These are phyloP conservation scores for Anticlea derivata DNA, from an alignment of 2,888 invertebrate species.

Conservation along the genomic window DNA sequence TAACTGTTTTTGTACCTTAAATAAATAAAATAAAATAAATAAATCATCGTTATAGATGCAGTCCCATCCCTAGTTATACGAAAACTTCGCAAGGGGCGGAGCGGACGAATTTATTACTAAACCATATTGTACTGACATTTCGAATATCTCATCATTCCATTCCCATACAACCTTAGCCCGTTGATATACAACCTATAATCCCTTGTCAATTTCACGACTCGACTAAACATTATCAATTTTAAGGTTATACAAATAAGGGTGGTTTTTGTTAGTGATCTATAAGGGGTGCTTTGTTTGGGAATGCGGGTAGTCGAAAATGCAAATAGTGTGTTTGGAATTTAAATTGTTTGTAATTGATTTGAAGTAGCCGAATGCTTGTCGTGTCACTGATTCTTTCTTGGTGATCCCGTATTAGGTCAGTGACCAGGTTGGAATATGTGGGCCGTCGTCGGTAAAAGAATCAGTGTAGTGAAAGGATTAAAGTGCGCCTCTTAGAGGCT, in stretches of 20 bases:
- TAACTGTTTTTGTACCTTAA: too few relatives aligned
- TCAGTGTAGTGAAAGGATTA: too few relatives aligned
- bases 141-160: slow-evolving; percentile 35
- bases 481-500: too few relatives aligned
- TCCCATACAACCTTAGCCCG: slow-evolving; percentile 33
- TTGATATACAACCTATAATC: slow-evolving; percentile 38
- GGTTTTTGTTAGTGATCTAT: slow-evolving; percentile 6
- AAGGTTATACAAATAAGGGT: background rate
- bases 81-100: slow-evolving; percentile 55
- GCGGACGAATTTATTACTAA: slow-evolving; percentile 67
- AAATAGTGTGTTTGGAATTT: slow-evolving; percentile 21
- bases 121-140: slow-evolving; percentile 68
- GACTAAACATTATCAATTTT: slow-evolving; percentile 4
- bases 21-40: too few relatives aligned
- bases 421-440: too few relatives aligned
- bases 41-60: too few relatives aligned
- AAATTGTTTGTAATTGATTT: slow-evolving; percentile 22
- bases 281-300: slow-evolving; percentile 10
- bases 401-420: too few relatives aligned
- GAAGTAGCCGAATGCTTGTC: too few relatives aligned
- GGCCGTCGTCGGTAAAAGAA: too few relatives aligned
- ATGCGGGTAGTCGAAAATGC: slow-evolving; percentile 33
- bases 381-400: too few relatives aligned
- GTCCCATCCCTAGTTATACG: slow-evolving; percentile 45
- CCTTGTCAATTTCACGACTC: slow-evolving; percentile 2